These are phyloP conservation scores for Cyanoliseus patagonus DNA, from an alignment of 2,113 vertebrate genomes.

Conservation along the genomic window DNA sequence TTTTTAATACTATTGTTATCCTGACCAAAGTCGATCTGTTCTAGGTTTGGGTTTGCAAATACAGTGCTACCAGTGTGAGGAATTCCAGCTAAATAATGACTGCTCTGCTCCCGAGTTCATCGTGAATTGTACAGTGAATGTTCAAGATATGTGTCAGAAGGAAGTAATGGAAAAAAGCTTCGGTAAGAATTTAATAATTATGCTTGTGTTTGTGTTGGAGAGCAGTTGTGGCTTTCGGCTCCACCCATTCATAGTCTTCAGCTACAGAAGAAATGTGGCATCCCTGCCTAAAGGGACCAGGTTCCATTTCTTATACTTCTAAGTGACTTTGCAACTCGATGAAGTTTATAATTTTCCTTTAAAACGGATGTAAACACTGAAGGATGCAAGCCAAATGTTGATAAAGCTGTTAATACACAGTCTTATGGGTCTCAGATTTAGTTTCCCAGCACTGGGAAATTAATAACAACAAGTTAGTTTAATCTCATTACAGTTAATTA, in stretches of 20 bases:
- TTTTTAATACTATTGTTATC: background rate
- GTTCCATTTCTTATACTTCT: background rate
- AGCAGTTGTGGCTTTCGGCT: background rate
- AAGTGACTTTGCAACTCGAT: background rate
- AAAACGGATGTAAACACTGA: background rate
- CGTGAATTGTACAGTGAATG: slow-evolving; percentile 97
- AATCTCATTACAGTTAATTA: slow-evolving; percentile 80
- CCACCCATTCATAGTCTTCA: background rate
- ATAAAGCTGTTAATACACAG: slow-evolving; percentile 36
- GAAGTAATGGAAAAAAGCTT: slow-evolving; percentile 95
- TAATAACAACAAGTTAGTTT: slow-evolving; percentile 73
- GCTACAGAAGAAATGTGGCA: background rate
- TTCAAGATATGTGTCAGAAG: slow-evolving; percentile 98
- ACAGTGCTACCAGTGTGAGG: slow-evolving; percentile 98
- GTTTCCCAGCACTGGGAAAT: slow-evolving; percentile 57
- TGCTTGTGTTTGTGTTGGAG: background rate
- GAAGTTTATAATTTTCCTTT: background rate
- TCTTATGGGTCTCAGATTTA: slow-evolving; percentile 43
- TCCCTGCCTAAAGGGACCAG: background rate
- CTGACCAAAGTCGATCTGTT: slow-evolving; percentile 1
- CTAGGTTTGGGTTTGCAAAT: slow-evolving; percentile 89
- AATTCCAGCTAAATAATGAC: slow-evolving; percentile 91
- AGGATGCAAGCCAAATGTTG: background rate
- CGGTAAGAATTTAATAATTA: slow-evolving; percentile 76
- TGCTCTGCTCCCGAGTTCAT: slow-evolving; percentile 95